These are phyloP conservation scores for Neosilurus mollespiculum DNA, from an alignment of 2,797 vertebrate genomes.

Conservation along the genomic window DNA sequence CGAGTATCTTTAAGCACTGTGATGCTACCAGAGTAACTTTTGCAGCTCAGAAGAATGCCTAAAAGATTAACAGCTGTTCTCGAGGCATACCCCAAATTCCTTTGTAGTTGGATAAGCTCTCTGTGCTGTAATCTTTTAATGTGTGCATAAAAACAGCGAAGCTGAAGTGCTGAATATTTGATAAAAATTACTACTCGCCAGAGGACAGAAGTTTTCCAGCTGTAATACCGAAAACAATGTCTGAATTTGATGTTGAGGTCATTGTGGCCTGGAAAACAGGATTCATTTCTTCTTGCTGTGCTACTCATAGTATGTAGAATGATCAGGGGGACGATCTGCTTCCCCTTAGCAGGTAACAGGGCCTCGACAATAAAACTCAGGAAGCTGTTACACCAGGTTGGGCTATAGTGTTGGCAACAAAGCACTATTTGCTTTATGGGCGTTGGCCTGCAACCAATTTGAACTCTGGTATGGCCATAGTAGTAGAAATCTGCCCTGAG, in stretches of 20 bases:
- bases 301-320: background rate
- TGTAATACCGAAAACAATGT: background rate
- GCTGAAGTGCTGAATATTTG: background rate
- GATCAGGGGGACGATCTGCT: background rate
- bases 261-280: background rate
- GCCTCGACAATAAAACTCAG: slow-evolving; percentile 3
- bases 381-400: slow-evolving; percentile 18
- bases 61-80: slow-evolving; percentile 22
- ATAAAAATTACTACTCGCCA: background rate
- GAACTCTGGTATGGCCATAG: slow-evolving; percentile 19
- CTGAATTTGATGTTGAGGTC: background rate
- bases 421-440: slow-evolving; percentile 44
- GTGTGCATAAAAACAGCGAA: background rate
- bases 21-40: background rate
- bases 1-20: background rate
- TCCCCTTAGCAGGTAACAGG: slow-evolving; percentile 20
- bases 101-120: slow-evolving; percentile 2
- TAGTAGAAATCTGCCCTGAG: slow-evolving; percentile 16
- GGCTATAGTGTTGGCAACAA: slow-evolving; percentile 1
- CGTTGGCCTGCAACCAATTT: slow-evolving; percentile 47
- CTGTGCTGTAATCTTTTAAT: slow-evolving; percentile 16
- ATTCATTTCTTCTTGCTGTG: background rate
- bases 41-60: background rate
- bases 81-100: slow-evolving; percentile 11
- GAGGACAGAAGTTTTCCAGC: background rate